Conservation (phyloP, 2,888 invertebrate genomes). For the Biston stratarius region DNA sequence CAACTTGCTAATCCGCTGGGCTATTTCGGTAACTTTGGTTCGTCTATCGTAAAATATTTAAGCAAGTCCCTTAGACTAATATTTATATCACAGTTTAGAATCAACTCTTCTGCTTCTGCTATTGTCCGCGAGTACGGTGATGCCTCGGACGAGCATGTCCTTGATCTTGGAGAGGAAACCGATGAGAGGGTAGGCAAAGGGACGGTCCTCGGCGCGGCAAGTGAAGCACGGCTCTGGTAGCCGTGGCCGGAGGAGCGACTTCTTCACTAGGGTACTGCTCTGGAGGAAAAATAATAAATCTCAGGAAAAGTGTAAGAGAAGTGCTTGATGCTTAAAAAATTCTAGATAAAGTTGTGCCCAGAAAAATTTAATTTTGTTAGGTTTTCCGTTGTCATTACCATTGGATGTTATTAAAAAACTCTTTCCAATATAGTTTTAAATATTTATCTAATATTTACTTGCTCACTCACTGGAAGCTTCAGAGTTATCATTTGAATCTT, state of each 20-base stretch:
- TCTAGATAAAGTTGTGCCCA: too few species aligned
- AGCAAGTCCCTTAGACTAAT: too few species aligned
- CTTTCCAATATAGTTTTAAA: too few species aligned
- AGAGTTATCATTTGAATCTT: too few species aligned
- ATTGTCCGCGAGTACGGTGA: slow-evolving; percentile 60
- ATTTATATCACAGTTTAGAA: slow-evolving; percentile 40
- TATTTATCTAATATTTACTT: too few species aligned
- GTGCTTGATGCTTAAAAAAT: neutral
- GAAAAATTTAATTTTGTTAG: too few species aligned
- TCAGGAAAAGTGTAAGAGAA: neutral
- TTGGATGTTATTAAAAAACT: too few species aligned
- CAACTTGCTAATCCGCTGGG: too few species aligned
- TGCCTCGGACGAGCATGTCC: slow-evolving; percentile 62
- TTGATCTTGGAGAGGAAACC: slow-evolving; percentile 67
- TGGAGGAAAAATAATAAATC: slow-evolving; percentile 51
- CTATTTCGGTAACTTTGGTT: too few species aligned
- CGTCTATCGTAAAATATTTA: too few species aligned
- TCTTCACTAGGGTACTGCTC: slow-evolving; percentile 67
- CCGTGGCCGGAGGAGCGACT: slow-evolving; percentile 63
- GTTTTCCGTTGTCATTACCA: too few species aligned
- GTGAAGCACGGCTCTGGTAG: slow-evolving; percentile 68
- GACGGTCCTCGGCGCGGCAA: slow-evolving; percentile 68
- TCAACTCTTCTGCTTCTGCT: slow-evolving; percentile 2
- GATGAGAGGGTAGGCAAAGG: slow-evolving; percentile 68
- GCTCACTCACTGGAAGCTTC: too few species aligned